phyloP scores from a whole-genome alignment of 1,140 invertebrate species.

The Caerostris darwini region DNA sequence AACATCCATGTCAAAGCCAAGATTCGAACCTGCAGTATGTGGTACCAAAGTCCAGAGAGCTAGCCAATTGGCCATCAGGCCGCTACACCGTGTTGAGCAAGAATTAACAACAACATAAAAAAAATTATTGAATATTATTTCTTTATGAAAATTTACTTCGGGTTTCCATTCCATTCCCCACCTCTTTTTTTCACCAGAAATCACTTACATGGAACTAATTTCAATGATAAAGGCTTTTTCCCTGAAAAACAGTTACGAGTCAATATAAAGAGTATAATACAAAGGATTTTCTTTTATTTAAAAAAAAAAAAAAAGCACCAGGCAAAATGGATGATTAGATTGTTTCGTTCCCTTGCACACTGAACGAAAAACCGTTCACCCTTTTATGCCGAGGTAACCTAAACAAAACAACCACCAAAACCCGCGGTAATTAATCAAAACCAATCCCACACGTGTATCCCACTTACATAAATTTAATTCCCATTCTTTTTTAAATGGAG shows the following conservation, averaged over 20 bases:
- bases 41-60: too few relatives aligned
- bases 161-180: too few relatives aligned
- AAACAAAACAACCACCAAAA: conserved; percentile 23
- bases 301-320: too few relatives aligned
- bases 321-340: neutral
- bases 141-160: too few relatives aligned
- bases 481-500: conserved; percentile 21
- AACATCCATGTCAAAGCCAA: too few relatives aligned
- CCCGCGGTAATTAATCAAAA: conserved; percentile 44
- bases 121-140: too few relatives aligned
- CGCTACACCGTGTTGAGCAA: too few relatives aligned
- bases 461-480: conserved; percentile 47
- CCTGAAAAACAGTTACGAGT: neutral
- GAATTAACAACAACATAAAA: too few relatives aligned
- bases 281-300: too few relatives aligned
- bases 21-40: too few relatives aligned
- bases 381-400: neutral
- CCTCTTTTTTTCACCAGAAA: too few relatives aligned
- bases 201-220: neutral
- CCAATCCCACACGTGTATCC: neutral
- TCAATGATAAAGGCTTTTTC: neutral
- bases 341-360: neutral
- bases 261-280: neutral
- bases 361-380: conserved; percentile 18
- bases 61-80: too few relatives aligned